Evolutionary conservation across 1,140 invertebrate species (phyloP).

Genomic region (Papilio dardanus): DNA sequence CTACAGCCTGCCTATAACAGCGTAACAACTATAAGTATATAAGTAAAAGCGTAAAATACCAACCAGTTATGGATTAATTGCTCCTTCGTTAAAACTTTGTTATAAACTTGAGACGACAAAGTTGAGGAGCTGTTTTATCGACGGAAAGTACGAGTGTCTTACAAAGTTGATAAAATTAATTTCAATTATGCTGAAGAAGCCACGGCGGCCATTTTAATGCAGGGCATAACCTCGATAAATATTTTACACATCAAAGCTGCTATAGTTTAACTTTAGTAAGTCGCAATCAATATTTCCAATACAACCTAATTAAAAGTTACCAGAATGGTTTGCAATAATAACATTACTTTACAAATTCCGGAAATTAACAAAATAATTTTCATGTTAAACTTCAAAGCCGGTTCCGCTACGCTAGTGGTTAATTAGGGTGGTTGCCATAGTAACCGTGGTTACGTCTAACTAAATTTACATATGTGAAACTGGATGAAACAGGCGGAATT

Average conservation of each 20-base stretch:
- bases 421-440: constrained; percentile 1
- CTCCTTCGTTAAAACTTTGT: constrained; percentile 9
- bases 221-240: too few relatives aligned
- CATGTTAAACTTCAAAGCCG: not conserved
- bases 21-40: too few relatives aligned
- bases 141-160: constrained; percentile 3
- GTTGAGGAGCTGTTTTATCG: not conserved
- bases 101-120: constrained; percentile 8
- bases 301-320: not conserved
- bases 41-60: not conserved
- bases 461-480: not conserved
- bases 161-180: not conserved
- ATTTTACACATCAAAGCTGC: too few relatives aligned
- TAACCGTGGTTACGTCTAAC: not conserved
- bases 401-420: constrained; percentile 6
- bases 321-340: not conserved
- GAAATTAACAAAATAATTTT: constrained; percentile 4
- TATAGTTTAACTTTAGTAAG: not conserved
- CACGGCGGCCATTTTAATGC: too few relatives aligned
- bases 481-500: not conserved
- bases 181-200: not conserved
- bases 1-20: too few relatives aligned
- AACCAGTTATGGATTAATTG: not conserved
- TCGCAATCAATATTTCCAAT: not conserved
- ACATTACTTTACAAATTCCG: not conserved